Evolutionary conservation across 1,140 invertebrate genomes (phyloP), one percentile per base, ranked within the genome.

Genomic region (Leptinotarsa texana): DNA sequence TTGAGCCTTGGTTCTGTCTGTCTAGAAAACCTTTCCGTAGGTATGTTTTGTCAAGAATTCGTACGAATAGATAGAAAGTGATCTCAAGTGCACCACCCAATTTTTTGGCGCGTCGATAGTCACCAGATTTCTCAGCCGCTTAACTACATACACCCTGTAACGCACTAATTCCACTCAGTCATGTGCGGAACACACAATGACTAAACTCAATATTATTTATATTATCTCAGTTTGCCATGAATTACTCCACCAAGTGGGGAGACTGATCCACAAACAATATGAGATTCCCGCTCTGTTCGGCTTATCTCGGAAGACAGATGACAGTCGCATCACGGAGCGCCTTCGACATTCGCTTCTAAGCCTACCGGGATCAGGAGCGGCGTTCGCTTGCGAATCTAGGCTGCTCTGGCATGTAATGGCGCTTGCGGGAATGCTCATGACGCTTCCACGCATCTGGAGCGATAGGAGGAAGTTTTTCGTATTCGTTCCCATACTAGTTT

Each of bases 171-270:
- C 51, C 51, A 57, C 15, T 13, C 51, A 57, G 51, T 57, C 51
- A 67, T 24, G 42, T 42, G 65, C 65, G 22, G 65, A 42, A 67
- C 65, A 67, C 65, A 67, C 42, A 67, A 24, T 67, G 65, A 42
- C 42, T 67, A 67, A 67, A 67, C 65, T 57, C 22, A 67, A 67
- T 67, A 33, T 67, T 67, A 67, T 67, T 67, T 67, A 67, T 67
- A 67, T 67, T 67, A 67, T 67, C 65, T 42, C 24, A 67, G 65
- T 67, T 57, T 42, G 65, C 65, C 65, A 67, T 67, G 65, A 67
- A 67, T 67, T 67, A 27, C 18, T 42, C 42, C 65, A 67, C 42
- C 17, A 67, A 67, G 65, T 33, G 65, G 65, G 65, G 65, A 27
- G 65, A 17, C 22, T 42, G 22, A 67, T 24, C 22, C 24, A 67